A percentile compares a stretch with the other conserved stretches of the same genome.
Conservation (phyloP, 2,888 invertebrate species). For the Prenolepis imparis region DNA sequence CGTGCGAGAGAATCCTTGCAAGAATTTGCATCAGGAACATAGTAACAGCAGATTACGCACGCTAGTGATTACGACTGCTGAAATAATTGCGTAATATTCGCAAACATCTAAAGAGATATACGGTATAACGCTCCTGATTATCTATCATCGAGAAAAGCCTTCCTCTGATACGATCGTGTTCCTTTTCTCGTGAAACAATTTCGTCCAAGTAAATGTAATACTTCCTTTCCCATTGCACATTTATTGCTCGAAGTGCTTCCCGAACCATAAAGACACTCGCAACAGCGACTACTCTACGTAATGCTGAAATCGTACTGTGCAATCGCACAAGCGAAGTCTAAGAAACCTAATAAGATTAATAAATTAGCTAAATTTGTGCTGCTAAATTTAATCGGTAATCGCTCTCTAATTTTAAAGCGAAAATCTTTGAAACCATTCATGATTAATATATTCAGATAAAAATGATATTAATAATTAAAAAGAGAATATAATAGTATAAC, state of each 20-base stretch:
- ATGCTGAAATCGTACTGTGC: slow-evolving; percentile 36
- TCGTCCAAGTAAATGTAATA: slow-evolving; percentile 8
- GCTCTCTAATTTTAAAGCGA: background rate
- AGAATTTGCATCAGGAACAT: slow-evolving; percentile 2
- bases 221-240: slow-evolving; percentile 62
- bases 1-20: slow-evolving; percentile 20
- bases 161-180: background rate
- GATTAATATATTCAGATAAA: background rate
- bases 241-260: background rate
- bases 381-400: background rate
- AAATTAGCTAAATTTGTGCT: slow-evolving; percentile 1
- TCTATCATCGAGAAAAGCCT: slow-evolving; percentile 17
- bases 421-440: background rate
- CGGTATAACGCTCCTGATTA: slow-evolving; percentile 21
- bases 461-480: background rate
- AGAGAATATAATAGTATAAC: background rate
- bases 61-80: slow-evolving; percentile 38
- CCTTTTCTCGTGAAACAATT: slow-evolving; percentile 11
- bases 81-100: slow-evolving; percentile 56
- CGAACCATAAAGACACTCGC: slow-evolving; percentile 36
- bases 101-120: slow-evolving; percentile 14
- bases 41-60: slow-evolving; percentile 54
- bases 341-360: slow-evolving; percentile 27
- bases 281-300: background rate
- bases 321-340: slow-evolving; percentile 23